phyloP scores from a whole-genome alignment of 2,888 invertebrate species.

The Amphiduros pacificus region DNA sequence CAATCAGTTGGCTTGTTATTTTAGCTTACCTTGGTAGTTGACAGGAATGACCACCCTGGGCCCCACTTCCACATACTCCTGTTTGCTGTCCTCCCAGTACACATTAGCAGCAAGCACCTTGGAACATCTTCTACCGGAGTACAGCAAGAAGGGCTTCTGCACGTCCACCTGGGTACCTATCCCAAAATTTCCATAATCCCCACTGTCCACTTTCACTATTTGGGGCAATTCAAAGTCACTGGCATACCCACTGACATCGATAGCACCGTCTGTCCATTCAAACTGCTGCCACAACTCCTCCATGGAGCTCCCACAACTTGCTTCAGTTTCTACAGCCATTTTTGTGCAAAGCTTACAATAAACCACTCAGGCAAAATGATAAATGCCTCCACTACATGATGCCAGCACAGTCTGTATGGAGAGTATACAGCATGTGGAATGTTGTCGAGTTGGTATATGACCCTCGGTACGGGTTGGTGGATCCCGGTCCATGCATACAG shows the following conservation, averaged over 20 bases:
- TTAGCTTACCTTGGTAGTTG: conserved; percentile 42
- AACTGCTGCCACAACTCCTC: neutral
- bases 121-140: conserved; percentile 37
- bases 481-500: too few species aligned
- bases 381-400: too few species aligned
- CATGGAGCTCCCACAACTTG: neutral
- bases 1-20: neutral
- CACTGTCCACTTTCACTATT: conserved; percentile 35
- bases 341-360: too few species aligned
- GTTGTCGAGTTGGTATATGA: too few species aligned
- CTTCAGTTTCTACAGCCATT: too few species aligned
- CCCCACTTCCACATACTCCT: conserved; percentile 35
- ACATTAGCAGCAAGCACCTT: conserved; percentile 41
- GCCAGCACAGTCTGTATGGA: too few species aligned
- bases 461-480: too few species aligned
- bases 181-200: conserved; percentile 28
- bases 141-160: conserved; percentile 40
- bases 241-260: conserved; percentile 31
- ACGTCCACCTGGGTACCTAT: conserved; percentile 36
- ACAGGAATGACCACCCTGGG: conserved; percentile 45
- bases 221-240: conserved; percentile 36
- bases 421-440: too few species aligned
- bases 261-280: conserved; percentile 32
- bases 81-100: conserved; percentile 37
- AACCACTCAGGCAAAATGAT: too few species aligned